Percentiles rank a stretch among this genome's conserved stretches.
Evolutionary conservation across 2,113 vertebrate species (phyloP).

Genomic region (Rhynchopsitta pachyrhyncha): DNA sequence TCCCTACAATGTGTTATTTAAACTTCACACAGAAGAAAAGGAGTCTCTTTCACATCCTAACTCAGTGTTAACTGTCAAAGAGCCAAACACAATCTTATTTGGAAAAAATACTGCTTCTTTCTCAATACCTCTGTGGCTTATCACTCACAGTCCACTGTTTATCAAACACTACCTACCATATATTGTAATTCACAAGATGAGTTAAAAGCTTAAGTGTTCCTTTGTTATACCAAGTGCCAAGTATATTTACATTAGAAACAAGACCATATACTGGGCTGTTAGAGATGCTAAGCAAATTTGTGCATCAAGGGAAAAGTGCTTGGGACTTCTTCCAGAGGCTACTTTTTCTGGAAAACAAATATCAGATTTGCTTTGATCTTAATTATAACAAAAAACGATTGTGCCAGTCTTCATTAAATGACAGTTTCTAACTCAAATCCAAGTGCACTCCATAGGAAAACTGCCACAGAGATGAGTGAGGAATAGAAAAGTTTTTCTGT

Average conservation of each 20-base stretch:
- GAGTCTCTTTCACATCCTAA: not conserved
- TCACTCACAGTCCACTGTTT: not conserved
- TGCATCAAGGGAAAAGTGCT: not conserved
- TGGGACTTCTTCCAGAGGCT: not conserved
- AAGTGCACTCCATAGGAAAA: not conserved
- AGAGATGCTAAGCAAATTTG: not conserved
- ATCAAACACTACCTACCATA: not conserved
- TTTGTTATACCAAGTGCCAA: accelerated
- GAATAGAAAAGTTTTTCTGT: not conserved
- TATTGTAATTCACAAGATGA: not conserved
- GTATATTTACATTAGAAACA: not conserved
- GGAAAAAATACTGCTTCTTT: not conserved
- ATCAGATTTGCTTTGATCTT: not conserved
- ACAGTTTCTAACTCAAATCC: not conserved
- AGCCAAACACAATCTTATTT: not conserved
- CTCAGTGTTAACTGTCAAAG: not conserved
- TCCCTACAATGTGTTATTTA: not conserved
- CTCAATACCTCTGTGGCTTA: not conserved
- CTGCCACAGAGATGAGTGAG: not conserved
- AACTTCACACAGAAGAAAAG: not conserved
- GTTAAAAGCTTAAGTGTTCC: not conserved
- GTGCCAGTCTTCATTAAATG: not conserved
- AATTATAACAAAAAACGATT: not conserved
- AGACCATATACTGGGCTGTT: not conserved
- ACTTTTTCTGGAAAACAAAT: not conserved